Conservation (phyloP, 2,113 vertebrate species). For the Astur gentilis region DNA sequence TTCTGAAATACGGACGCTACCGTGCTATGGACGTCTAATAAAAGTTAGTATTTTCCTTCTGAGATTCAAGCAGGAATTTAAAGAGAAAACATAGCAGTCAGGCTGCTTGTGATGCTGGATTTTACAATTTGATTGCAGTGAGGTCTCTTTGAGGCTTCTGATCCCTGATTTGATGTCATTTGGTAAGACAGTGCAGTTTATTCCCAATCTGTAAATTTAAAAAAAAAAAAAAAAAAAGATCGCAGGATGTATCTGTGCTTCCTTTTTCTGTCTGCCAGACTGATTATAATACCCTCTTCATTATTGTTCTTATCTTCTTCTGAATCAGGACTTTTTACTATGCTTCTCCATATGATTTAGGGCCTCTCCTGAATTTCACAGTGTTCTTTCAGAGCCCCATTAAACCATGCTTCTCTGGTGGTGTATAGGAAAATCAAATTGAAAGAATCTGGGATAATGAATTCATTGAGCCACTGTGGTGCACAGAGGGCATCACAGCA, state of each 20-base stretch:
- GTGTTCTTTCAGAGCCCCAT: background rate
- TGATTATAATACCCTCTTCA: background rate
- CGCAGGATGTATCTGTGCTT: background rate
- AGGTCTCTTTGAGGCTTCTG: background rate
- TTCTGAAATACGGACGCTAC: background rate
- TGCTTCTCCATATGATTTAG: background rate
- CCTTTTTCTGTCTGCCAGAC: background rate
- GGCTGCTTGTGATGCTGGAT: background rate
- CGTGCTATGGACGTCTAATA: background rate
- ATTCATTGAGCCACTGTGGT: background rate
- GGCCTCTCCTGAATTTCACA: background rate
- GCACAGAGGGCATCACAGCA: background rate
- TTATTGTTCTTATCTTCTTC: background rate
- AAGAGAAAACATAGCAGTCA: background rate
- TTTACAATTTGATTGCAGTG: fast-evolving
- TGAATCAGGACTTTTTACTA: background rate
- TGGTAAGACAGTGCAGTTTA: background rate
- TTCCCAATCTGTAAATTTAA: background rate
- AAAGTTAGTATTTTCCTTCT: background rate
- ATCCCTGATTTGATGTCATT: fast-evolving
- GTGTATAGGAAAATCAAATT: background rate
- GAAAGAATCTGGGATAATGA: background rate
- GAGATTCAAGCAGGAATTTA: background rate
- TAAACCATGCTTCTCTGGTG: background rate
- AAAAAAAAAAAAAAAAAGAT: background rate